Conservation (phyloP, 2,113 vertebrate genomes). For the Planiliza haematocheilus region DNA sequence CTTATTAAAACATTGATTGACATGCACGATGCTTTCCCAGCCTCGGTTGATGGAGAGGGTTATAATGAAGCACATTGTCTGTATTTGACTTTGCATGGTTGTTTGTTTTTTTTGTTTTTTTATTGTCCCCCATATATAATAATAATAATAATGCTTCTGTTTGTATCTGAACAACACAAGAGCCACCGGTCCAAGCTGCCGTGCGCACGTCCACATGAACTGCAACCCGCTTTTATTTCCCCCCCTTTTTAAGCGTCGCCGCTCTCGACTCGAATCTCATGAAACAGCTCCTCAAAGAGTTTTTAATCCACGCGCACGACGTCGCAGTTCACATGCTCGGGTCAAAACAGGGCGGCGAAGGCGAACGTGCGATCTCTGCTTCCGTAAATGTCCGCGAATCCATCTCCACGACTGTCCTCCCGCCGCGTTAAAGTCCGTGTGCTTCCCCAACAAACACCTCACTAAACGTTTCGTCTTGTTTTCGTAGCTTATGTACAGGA, state of each 20-base stretch:
- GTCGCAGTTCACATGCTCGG: conserved; percentile 66
- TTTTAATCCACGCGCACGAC: conserved; percentile 45
- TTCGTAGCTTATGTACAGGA: conserved; percentile 80
- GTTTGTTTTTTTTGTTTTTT: conserved; percentile 31
- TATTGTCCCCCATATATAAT: no score
- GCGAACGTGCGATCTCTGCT: conserved; percentile 8
- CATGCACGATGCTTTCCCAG: conserved; percentile 78
- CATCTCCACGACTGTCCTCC: conserved; percentile 42
- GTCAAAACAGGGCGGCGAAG: conserved; percentile 36
- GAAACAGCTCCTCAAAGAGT: conserved; percentile 48
- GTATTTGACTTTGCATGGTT: conserved; percentile 45
- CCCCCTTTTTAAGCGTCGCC: conserved; percentile 25
- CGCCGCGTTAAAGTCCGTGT: conserved; percentile 40
- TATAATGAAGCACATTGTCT: conserved; percentile 48
- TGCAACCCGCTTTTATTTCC: conserved; percentile 21
- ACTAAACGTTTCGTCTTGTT: conserved; percentile 48
- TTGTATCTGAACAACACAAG: conserved; percentile 24
- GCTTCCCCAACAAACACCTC: conserved; percentile 53
- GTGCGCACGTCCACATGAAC: conserved; percentile 19
- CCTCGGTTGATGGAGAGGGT: conserved; percentile 42
- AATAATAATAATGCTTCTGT: conserved; percentile 45
- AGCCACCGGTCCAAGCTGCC: conserved; percentile 35
- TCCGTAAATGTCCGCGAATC: conserved; percentile 19
- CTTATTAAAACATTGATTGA: conserved; percentile 79
- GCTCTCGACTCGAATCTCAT: conserved; percentile 29